phyloP scores from a whole-genome alignment of 2,888 invertebrate species.

The Pseudococcus longispinus region DNA sequence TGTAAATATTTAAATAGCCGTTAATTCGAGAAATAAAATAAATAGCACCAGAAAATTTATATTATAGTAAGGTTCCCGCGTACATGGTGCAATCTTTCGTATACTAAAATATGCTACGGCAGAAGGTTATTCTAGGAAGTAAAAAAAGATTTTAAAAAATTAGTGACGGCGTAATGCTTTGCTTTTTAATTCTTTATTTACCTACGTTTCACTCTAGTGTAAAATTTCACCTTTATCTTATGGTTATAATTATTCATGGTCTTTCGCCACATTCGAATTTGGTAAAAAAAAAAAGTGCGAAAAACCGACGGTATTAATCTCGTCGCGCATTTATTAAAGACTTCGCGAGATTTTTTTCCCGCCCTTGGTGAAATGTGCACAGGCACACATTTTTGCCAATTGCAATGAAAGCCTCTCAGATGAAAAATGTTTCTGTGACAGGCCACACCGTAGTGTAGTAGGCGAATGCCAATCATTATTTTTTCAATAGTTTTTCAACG shows the following conservation, averaged over 20 bases:
- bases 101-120: background rate
- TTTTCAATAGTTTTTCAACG: constrained; percentile 12
- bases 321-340: background rate
- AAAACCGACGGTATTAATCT: constrained; percentile 9
- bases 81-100: background rate
- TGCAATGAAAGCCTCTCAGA: background rate
- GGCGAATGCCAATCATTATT: background rate
- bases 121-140: background rate
- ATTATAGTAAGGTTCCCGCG: background rate
- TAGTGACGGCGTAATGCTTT: constrained; percentile 19
- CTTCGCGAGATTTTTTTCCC: background rate
- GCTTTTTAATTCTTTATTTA: constrained; percentile 44
- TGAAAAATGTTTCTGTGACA: background rate
- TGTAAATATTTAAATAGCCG: constrained; percentile 42
- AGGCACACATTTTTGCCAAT: background rate
- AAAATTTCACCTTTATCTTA: constrained; percentile 22
- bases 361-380: background rate
- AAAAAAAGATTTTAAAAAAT: constrained; percentile 34
- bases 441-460: no score
- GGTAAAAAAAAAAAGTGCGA: constrained; percentile 8
- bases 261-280: background rate
- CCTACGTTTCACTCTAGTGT: background rate
- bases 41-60: constrained; percentile 9
- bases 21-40: constrained; percentile 40
- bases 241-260: constrained; percentile 31